Percentiles rank a stretch among this genome's conserved stretches.
Conservation (phyloP, 2,888 invertebrate species). For the Stenurella melanura region DNA sequence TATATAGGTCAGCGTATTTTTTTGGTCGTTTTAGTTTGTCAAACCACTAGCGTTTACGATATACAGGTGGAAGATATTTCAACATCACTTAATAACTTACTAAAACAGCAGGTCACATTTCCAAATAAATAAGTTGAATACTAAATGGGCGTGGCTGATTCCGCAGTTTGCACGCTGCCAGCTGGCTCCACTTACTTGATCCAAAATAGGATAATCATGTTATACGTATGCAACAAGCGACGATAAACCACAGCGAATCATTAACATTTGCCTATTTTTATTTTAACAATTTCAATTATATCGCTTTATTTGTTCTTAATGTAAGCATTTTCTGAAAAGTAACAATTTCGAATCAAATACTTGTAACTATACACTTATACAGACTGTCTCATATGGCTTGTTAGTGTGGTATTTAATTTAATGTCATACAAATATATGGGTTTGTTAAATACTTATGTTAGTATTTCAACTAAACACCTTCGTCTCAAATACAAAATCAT, state of each 20-base stretch:
- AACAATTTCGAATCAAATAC: not conserved
- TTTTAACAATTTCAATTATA: slow-evolving; percentile 5
- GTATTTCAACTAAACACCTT: no score
- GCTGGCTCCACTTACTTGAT: slow-evolving; percentile 33
- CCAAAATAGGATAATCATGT: slow-evolving; percentile 39
- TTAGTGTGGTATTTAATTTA: no score
- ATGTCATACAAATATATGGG: no score
- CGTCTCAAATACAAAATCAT: no score
- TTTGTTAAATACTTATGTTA: no score
- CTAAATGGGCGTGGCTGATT: slow-evolving; percentile 34
- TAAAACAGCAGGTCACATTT: slow-evolving; percentile 4
- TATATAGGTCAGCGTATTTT: not conserved
- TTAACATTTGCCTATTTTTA: slow-evolving; percentile 1
- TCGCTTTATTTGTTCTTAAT: not conserved
- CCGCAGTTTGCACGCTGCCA: not conserved
- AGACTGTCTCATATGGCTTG: not conserved
- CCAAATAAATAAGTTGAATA: slow-evolving; percentile 1
- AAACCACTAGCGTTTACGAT: not conserved
- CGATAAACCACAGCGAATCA: not conserved
- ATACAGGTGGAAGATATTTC: slow-evolving; percentile 20
- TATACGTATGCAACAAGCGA: slow-evolving; percentile 28
- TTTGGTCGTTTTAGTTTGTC: slow-evolving; percentile 1
- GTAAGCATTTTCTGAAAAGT: not conserved
- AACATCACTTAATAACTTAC: not conserved
- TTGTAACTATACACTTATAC: not conserved